phyloP scores from a whole-genome alignment of 1,140 invertebrate genomes.

The Brachionus calyciflorus region DNA sequence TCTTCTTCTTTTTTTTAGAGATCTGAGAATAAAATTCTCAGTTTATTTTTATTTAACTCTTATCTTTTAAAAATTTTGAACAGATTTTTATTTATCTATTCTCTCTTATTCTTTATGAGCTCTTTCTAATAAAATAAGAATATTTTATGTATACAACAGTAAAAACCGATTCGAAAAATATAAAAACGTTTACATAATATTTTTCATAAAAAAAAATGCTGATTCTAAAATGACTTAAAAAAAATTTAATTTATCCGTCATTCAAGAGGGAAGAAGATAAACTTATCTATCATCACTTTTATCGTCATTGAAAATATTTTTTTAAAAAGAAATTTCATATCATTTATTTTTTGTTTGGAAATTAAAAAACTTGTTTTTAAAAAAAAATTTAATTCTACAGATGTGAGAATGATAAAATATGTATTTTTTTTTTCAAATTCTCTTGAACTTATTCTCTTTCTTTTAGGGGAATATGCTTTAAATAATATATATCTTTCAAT shows the following conservation, averaged over 20 bases:
- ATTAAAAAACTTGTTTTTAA: background rate
- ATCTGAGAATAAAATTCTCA: too few species aligned
- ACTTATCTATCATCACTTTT: background rate
- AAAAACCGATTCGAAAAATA: too few species aligned
- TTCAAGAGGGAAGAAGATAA: conserved; percentile 10
- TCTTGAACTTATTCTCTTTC: background rate
- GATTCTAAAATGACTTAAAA: background rate
- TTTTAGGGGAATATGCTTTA: too few species aligned
- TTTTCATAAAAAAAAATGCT: too few species aligned
- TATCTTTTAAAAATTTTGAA: conserved; percentile 15
- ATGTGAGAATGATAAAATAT: background rate
- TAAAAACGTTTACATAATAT: too few species aligned
- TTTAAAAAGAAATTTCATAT: conserved; percentile 26
- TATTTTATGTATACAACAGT: conserved; percentile 32
- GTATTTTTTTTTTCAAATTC: background rate
- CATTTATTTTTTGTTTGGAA: too few species aligned
- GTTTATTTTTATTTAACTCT: background rate
- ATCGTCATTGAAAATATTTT: conserved; percentile 1
- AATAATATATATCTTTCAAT: too few species aligned
- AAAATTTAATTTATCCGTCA: background rate
- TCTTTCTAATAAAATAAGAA: conserved; percentile 1
- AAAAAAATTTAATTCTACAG: background rate
- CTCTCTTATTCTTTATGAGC: conserved; percentile 11
- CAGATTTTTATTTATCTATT: conserved; percentile 14
- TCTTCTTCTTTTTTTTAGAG: too few species aligned